Evolutionary conservation across 2,797 vertebrate species (phyloP).

Genomic region (Eupleurogrammus muticus): DNA sequence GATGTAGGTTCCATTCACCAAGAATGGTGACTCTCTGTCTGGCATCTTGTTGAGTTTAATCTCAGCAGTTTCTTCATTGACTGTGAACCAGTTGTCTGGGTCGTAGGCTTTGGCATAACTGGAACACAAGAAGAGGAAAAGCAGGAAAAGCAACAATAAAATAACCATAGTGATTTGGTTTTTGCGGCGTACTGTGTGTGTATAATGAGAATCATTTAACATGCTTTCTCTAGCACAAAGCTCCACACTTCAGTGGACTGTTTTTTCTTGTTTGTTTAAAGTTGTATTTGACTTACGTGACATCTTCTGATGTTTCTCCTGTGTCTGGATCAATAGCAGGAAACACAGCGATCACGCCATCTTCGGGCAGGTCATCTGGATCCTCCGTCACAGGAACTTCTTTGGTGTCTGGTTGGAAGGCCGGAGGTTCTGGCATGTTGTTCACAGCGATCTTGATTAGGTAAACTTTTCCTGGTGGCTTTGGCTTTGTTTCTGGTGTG

Average conservation of each 20-base stretch:
- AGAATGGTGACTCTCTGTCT: conserved; percentile 88
- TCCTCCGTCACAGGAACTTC: conserved; percentile 84
- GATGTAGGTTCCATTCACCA: conserved; percentile 91
- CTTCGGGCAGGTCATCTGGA: conserved; percentile 60
- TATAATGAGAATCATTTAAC: too few relatives aligned
- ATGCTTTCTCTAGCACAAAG: not conserved
- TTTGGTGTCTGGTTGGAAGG: conserved; percentile 83
- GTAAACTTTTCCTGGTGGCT: conserved; percentile 65
- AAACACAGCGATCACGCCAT: conserved; percentile 83
- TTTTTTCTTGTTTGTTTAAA: not conserved
- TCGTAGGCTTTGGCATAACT: conserved; percentile 91
- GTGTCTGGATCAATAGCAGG: conserved; percentile 89
- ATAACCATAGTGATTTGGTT: not conserved
- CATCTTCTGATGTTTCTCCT: conserved; percentile 79
- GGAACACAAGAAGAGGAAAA: conserved; percentile 32
- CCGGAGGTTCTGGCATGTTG: conserved; percentile 87
- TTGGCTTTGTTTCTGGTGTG: conserved; percentile 36
- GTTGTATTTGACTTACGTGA: conserved; percentile 81
- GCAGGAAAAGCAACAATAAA: not conserved
- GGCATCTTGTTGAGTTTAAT: conserved; percentile 88
- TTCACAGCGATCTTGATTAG: conserved; percentile 89
- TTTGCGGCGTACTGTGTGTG: too few relatives aligned
- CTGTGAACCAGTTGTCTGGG: conserved; percentile 88
- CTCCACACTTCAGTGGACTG: not conserved
- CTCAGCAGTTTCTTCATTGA: conserved; percentile 89